phyloP scores from a whole-genome alignment of 2,888 invertebrate species.

The Ephialtes manifestator region DNA sequence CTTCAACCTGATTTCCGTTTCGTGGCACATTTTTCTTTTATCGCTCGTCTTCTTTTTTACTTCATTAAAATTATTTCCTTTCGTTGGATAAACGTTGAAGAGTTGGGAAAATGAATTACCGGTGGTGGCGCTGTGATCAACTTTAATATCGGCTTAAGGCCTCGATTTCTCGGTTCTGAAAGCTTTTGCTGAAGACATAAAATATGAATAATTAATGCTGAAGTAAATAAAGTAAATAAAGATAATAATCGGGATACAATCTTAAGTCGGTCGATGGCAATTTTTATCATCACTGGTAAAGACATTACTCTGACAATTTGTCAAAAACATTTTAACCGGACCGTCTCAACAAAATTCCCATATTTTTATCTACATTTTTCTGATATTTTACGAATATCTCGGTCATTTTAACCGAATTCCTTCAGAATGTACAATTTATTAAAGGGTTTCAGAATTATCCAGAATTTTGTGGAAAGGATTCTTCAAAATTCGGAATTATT shows the following conservation, averaged over 20 bases:
- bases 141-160: neutral
- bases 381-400: too few relatives aligned
- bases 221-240: neutral
- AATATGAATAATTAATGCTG: neutral
- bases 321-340: too few relatives aligned
- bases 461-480: too few relatives aligned
- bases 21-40: conserved; percentile 67
- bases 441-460: too few relatives aligned
- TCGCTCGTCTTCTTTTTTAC: neutral
- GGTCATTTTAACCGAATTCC: too few relatives aligned
- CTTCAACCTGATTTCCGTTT: conserved; percentile 66
- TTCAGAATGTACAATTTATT: too few relatives aligned
- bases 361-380: too few relatives aligned
- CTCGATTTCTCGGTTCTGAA: neutral
- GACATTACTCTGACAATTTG: too few relatives aligned
- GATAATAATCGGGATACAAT: neutral
- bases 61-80: conserved; percentile 13
- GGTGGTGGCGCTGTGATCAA: neutral
- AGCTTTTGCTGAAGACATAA: neutral
- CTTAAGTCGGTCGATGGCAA: neutral
- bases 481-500: too few relatives aligned
- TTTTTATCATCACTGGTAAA: too few relatives aligned
- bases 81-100: conserved; percentile 1
- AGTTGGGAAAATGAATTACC: conserved; percentile 7
- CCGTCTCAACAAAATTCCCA: too few relatives aligned